These are phyloP conservation scores for Nannobrachium achirus DNA, from an alignment of 2,113 vertebrate species.

Conservation along the genomic window DNA sequence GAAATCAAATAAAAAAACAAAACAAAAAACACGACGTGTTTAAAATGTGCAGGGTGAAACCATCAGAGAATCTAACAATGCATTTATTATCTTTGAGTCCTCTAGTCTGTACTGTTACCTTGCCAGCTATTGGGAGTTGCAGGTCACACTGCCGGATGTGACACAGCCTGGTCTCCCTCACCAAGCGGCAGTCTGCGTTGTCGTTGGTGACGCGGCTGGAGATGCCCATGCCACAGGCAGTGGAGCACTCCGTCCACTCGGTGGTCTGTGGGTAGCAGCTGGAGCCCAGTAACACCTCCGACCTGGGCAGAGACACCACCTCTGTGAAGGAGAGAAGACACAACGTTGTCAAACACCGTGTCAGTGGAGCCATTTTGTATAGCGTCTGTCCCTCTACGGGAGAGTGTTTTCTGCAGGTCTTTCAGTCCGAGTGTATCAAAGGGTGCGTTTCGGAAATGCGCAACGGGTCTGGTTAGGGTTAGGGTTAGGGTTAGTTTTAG, in stretches of 20 bases:
- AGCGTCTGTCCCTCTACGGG: too few relatives aligned
- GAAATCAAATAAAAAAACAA: too few relatives aligned
- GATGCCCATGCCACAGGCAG: slow-evolving; percentile 78
- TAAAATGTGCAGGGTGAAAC: too few relatives aligned
- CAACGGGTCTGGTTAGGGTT: too few relatives aligned
- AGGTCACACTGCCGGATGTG: slow-evolving; percentile 67
- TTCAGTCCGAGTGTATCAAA: too few relatives aligned
- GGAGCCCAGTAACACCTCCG: slow-evolving; percentile 26
- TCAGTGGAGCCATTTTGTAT: too few relatives aligned
- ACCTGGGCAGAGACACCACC: slow-evolving; percentile 38
- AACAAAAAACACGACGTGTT: too few relatives aligned
- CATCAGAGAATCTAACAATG: too few relatives aligned
- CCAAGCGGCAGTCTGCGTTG: slow-evolving; percentile 73
- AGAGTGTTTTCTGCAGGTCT: too few relatives aligned
- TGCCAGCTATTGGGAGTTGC: slow-evolving; percentile 27
- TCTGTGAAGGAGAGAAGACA: slow-evolving; percentile 51
- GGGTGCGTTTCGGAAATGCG: too few relatives aligned
- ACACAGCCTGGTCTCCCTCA: slow-evolving; percentile 76
- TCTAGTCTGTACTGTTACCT: slow-evolving; percentile 67
- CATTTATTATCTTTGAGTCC: too few relatives aligned
- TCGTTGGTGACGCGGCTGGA: slow-evolving; percentile 78
- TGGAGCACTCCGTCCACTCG: slow-evolving; percentile 77
- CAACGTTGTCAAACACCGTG: neutral
- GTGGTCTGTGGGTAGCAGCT: slow-evolving; percentile 75
- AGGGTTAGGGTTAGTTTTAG: too few relatives aligned